Evolutionary conservation across 1,140 invertebrate species (phyloP), one percentile per base, ranked within the genome.

Genomic region (Oryctes rhinoceros): DNA sequence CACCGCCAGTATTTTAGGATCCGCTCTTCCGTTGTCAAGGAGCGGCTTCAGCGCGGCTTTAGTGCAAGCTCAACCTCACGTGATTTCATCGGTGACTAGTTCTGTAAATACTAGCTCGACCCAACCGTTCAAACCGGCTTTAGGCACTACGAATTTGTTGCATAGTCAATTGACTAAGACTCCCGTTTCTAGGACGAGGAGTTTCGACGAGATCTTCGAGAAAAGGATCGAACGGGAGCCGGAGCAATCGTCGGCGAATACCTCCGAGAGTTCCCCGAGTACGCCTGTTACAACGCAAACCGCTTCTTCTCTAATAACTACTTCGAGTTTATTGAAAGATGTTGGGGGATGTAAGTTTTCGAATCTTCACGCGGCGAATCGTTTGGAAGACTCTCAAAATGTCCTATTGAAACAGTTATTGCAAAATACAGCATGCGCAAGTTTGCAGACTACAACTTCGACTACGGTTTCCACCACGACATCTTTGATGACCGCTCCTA

Each of bases 401-500:
- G 96, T 96, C 10, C 87, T 98, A 18, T 87, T 98, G 20, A 98
- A 98, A 85, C 95, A 98, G 86, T 88, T 98, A 35, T 86, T 98
- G 20, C 96, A 97, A 86, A 97, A 96, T 83, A 95, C 94, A 10
- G 94, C 91, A 6, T 93, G 92, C 85, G 91, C 91, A 6, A 89
- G 90, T 49, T 86, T 87, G 20, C 88, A 86, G 83, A 89, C 89
- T 80, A 88, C 90, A 37, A 87, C 90, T 30, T 88, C 87, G 78
- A 85, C 90, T 1, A 89, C 89, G 13, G 79, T 88, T 84, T 82
- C 86, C 85, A 74, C 80, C 81, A 85, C 88, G 83, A 84, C 88
- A 81, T 84, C 89, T 83, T 84, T 89, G 87, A 84, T 90, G 90
- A 86, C 91, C 76, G 90, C 92, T 0, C 90, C 92, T 0, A 92